phyloP scores from a whole-genome alignment of 2,888 invertebrate genomes.

The Lampropteryx suffumata region DNA sequence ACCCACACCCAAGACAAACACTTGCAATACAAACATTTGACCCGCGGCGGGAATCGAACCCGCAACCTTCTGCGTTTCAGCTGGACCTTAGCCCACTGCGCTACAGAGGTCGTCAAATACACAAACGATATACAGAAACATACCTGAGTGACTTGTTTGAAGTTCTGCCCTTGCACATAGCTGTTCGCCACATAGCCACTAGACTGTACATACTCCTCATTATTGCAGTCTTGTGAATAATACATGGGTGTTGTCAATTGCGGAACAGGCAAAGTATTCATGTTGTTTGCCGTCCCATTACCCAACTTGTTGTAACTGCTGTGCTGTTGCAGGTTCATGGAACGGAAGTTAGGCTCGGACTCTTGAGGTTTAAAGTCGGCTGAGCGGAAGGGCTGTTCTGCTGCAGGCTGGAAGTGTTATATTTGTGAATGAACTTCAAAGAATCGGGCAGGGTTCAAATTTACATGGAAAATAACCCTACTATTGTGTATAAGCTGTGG shows the following conservation, averaged over 20 bases:
- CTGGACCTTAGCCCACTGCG: too few species aligned
- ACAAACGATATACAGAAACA: background rate
- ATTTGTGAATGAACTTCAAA: too few species aligned
- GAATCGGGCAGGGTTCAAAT: too few species aligned
- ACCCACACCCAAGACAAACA: too few species aligned
- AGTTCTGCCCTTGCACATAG: constrained; percentile 1
- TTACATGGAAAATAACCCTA: too few species aligned
- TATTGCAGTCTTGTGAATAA: background rate
- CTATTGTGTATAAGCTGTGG: too few species aligned
- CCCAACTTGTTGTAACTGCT: constrained; percentile 7
- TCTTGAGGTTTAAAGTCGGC: background rate
- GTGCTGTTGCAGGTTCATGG: constrained; percentile 10
- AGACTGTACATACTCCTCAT: background rate
- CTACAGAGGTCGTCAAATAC: too few species aligned
- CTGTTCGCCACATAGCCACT: background rate
- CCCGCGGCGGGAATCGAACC: too few species aligned
- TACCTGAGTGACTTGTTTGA: background rate
- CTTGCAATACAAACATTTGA: too few species aligned
- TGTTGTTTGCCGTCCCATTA: background rate
- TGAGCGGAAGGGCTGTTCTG: constrained; percentile 25
- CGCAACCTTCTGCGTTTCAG: too few species aligned
- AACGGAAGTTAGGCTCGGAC: background rate
- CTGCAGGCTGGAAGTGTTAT: constrained; percentile 17
- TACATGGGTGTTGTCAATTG: constrained; percentile 12
- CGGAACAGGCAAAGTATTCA: too few species aligned